Base-by-base conservation (phyloP, 2,888 invertebrate species). In the Meliscaeva auricollis region DNA sequence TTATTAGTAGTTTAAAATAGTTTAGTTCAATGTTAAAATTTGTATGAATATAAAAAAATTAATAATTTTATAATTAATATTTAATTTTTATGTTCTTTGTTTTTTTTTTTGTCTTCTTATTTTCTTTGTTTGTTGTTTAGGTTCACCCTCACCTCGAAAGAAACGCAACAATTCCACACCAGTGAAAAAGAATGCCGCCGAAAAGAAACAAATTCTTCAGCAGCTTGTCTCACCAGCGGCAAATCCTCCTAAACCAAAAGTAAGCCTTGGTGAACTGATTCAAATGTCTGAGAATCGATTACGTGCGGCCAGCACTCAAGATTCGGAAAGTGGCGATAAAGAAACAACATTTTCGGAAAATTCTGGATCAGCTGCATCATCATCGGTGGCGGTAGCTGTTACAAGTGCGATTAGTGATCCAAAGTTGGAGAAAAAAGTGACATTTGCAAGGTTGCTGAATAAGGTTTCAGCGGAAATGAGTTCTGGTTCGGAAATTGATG, bases 131-230 rank as follows among this genome's bases (percentile, higher is more conserved):
- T 20, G 9, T n/a, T 54, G 52, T 54, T 41, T 93, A 96, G 96
- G 96, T 90, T 95, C 96, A 48, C 96, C 96, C 32, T 96, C 96
- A 69, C 96, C 96, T 60, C 94, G 96, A 89, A 96, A 96, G 93
- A 95, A 96, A 92, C 94, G 96, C 88, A 96, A 96, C 92, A 96
- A 96, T 91, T 96, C 96, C 8, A 96, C 96, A 22, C 96, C 96
- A 22, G 95, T 95, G 9, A 96, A 95, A 93, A 96, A 96, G 91
- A 95, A 95, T 89, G 94, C 94, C 20, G 95, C 95, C 38, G 96
- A 96, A 92, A 96, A 96, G 91, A 96, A 96, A 89, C 95, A 96
- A 92, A 96, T 96, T 77, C 93, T 96, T 11, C 96, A 96, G 90
- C 96, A 96, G 89, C 92, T 96, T n/a, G 94, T 96, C 84, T 94